Evolutionary conservation across 2,113 vertebrate species (phyloP).

Genomic region (Festucalex cinctus): DNA sequence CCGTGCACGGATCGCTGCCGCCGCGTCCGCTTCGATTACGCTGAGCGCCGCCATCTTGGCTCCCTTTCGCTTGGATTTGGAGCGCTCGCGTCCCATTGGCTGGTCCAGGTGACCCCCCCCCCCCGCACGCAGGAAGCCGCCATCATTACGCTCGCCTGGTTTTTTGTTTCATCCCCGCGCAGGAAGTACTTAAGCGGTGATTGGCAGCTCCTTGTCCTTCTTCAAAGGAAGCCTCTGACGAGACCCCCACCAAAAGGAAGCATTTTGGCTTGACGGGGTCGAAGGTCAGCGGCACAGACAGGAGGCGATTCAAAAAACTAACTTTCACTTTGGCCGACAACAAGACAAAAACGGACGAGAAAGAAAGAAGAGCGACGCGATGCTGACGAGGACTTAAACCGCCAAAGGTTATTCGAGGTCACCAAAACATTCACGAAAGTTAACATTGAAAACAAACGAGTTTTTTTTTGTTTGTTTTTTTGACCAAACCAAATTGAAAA

Average conservation of each 20-base stretch:
- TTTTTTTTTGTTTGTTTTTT: too few relatives aligned
- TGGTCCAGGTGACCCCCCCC: slow-evolving; percentile 13
- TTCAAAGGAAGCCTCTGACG: neutral
- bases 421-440: too few relatives aligned
- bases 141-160: slow-evolving; percentile 3
- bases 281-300: slow-evolving; percentile 13
- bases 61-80: neutral
- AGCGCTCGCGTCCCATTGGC: slow-evolving; percentile 30
- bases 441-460: too few relatives aligned
- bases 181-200: neutral
- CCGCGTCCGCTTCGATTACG: slow-evolving; percentile 71
- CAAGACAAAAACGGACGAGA: neutral
- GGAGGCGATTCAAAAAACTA: neutral
- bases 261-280: neutral
- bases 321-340: neutral
- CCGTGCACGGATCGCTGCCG: slow-evolving; percentile 70
- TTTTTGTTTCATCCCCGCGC: neutral
- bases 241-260: neutral
- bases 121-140: neutral
- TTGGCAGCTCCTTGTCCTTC: neutral
- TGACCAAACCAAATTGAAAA: too few relatives aligned
- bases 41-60: slow-evolving; percentile 57
- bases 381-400: too few relatives aligned
- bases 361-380: neutral
- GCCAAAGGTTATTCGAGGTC: neutral